Evolutionary conservation across 2,113 vertebrate genomes (phyloP).

Genomic region (Todiramphus chloris): DNA sequence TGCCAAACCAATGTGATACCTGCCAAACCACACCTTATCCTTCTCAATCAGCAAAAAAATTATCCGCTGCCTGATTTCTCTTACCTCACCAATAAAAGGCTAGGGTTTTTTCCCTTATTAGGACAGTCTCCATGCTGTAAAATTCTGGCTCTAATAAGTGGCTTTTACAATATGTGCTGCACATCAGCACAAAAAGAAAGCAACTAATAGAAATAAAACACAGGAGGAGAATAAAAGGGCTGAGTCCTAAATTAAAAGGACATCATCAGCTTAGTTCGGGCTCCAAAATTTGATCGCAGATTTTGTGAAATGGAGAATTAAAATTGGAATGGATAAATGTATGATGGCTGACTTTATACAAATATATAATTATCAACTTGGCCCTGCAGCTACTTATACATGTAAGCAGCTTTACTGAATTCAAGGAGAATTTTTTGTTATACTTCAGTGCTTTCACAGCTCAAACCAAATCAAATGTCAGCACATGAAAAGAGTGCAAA

Average conservation of each 20-base stretch:
- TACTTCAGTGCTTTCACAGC: not conserved
- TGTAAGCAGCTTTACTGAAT: not conserved
- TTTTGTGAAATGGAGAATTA: conserved; percentile 44
- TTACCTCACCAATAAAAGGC: conserved; percentile 68
- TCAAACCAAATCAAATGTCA: not conserved
- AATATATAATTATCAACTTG: conserved; percentile 26
- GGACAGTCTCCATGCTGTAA: conserved; percentile 60
- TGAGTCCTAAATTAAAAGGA: conserved; percentile 57
- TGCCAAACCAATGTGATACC: conserved; percentile 68
- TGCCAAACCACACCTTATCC: conserved; percentile 82
- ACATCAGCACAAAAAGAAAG: conserved; percentile 71
- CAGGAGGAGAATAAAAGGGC: conserved; percentile 48
- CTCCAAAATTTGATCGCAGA: conserved; percentile 56
- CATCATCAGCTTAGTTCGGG: conserved; percentile 13
- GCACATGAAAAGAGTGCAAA: not conserved
- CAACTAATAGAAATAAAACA: conserved; percentile 38
- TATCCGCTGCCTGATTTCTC: conserved; percentile 57
- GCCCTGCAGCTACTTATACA: not conserved
- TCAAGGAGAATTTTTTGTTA: not conserved
- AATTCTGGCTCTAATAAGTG: conserved; percentile 28
- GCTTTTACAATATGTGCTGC: conserved; percentile 65
- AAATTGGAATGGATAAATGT: not conserved
- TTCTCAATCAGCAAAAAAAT: conserved; percentile 73
- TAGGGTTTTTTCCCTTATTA: conserved; percentile 76
- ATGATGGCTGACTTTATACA: conserved; percentile 11